Evolutionary conservation across 2,113 vertebrate species (phyloP), one percentile per base, ranked within the genome.

Genomic region (Sterrhoptilus dennistouni): DNA sequence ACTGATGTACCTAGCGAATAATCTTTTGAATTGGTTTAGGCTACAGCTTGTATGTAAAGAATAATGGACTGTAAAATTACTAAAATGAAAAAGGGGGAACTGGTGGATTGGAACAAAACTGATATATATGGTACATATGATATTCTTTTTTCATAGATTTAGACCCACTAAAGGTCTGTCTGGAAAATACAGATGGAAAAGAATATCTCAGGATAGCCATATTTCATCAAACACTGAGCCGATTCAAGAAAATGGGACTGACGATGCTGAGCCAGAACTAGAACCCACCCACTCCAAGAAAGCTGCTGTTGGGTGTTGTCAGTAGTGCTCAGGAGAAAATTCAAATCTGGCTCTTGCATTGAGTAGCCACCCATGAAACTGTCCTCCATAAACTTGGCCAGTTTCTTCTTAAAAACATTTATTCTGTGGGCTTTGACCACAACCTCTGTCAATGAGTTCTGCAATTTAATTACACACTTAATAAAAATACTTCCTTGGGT

Each of bases 311-410:
- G 29, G 28, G 11, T 47, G 2, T 38, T 1, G 1, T 14, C n/a
- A 12, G 11, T 23, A 47, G 12, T 12, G 9, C 22, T 65, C 1
- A 7, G 66, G 36, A 45, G 17, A 61, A 65, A 59, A 20, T n/a
- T 83, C 76, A 87, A 5, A 59, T 33, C 6, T 74, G n/a, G 38
- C 4, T 31, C 15, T 66, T 49, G 38, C 4, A 33, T 59, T 74
- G 29, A 45, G 42, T 10, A 42, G 45, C 5, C 15, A 9, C 1
- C 0, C 0, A 12, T 25, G 31, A 80, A 77, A 28, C 21, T 45
- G 4, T 53, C 31, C 22, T 45, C 31, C n/a, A 60, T 61, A 64
- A 69, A 65, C 65, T 61, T 86, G 10, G 24, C 14, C 25, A 35
- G 5, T 57, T 57, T 35, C 17, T 75, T 94, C 52, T 59, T 42